Conservation (phyloP, 2,888 invertebrate species). For the Podabrus alpinus region DNA sequence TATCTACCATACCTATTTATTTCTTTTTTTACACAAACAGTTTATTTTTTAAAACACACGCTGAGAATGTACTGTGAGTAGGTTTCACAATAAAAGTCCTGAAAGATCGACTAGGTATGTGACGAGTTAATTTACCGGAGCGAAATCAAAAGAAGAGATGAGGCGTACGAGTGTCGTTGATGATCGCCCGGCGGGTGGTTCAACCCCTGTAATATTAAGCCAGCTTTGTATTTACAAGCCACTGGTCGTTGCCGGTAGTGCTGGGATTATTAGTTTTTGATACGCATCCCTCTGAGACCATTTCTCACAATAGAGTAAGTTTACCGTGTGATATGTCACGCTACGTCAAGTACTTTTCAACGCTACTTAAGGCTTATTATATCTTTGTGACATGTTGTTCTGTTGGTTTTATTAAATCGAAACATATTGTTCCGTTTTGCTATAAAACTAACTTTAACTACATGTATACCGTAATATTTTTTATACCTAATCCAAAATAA, state of each 20-base stretch:
- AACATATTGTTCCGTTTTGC: slow-evolving; percentile 11
- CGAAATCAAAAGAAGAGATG: slow-evolving; percentile 32
- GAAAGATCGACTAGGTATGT: slow-evolving; percentile 27
- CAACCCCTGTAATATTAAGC: slow-evolving; percentile 30
- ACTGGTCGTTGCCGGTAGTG: slow-evolving; percentile 34
- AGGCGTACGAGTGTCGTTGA: slow-evolving; percentile 32
- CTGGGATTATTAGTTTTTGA: slow-evolving; percentile 39
- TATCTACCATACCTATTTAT: not conserved
- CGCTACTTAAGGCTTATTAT: slow-evolving; percentile 21
- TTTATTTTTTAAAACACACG: slow-evolving; percentile 17
- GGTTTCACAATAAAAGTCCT: slow-evolving; percentile 18
- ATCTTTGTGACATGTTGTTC: slow-evolving; percentile 15
- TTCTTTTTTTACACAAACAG: slow-evolving; percentile 11
- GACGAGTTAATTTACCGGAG: slow-evolving; percentile 32
- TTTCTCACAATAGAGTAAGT: slow-evolving; percentile 32
- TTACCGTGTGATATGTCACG: slow-evolving; percentile 36
- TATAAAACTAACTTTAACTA: slow-evolving; percentile 9
- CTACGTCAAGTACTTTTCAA: slow-evolving; percentile 32
- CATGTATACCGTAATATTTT: not conserved
- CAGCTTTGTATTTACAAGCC: slow-evolving; percentile 38
- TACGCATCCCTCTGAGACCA: slow-evolving; percentile 31
- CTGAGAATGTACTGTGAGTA: slow-evolving; percentile 9
- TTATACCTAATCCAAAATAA: too few relatives aligned
- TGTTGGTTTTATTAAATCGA: slow-evolving; percentile 23
- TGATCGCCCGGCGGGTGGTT: slow-evolving; percentile 26